A percentile compares a stretch with the other conserved stretches of the same genome.
These are phyloP conservation scores for Antennarius striatus DNA, from an alignment of 2,113 vertebrate species.

Conservation along the genomic window DNA sequence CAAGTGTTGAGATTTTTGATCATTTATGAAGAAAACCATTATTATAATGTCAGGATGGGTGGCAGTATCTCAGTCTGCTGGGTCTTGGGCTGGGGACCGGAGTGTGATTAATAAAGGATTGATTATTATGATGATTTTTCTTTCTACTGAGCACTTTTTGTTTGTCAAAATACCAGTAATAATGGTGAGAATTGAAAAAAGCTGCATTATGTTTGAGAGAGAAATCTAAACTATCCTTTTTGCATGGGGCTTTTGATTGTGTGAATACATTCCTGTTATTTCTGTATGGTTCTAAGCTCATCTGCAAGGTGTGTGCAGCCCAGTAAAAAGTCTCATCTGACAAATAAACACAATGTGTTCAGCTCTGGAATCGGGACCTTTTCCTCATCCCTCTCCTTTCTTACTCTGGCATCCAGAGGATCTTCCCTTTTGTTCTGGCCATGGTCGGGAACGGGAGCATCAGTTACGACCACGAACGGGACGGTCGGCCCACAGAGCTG, in stretches of 20 bases:
- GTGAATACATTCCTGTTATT: not conserved
- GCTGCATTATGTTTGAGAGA: not conserved
- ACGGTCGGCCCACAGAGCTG: slow-evolving; percentile 90
- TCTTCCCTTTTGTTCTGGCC: slow-evolving; percentile 91
- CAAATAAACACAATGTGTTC: not conserved
- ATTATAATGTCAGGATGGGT: too few species aligned
- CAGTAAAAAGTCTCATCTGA: too few species aligned
- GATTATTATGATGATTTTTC: too few species aligned
- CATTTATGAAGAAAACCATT: too few species aligned
- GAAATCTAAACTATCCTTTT: not conserved
- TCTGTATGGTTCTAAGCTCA: not conserved
- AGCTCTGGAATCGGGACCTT: not conserved
- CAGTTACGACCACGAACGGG: slow-evolving; percentile 91
- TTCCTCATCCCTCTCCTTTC: not conserved
- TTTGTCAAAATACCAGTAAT: too few species aligned
- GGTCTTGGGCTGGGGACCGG: too few species aligned
- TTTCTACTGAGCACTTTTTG: too few species aligned
- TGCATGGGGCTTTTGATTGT: too few species aligned
- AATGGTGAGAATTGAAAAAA: too few species aligned
- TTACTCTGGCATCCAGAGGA: slow-evolving; percentile 75
- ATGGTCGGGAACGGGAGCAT: slow-evolving; percentile 96
- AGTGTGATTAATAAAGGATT: too few species aligned
- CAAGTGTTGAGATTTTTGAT: too few species aligned
- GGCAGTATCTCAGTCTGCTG: too few species aligned
- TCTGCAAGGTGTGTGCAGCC: not conserved